These are phyloP conservation scores for Agapetus fuscipes DNA, from an alignment of 2,888 invertebrate genomes.

Conservation along the genomic window DNA sequence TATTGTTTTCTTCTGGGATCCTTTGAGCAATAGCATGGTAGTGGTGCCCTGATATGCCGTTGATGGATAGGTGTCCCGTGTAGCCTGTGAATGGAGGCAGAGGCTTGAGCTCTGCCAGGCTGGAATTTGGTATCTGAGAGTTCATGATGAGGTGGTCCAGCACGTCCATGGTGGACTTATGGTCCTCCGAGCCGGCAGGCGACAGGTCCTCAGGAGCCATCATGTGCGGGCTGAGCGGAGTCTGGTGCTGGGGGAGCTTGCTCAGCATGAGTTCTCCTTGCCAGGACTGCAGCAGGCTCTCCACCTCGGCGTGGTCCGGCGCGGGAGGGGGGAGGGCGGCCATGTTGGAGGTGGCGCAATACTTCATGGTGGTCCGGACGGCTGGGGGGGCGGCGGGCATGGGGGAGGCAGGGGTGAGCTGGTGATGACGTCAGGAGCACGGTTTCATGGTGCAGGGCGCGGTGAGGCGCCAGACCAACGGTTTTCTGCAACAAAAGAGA, in stretches of 20 bases:
- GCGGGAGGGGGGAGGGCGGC: constrained; percentile 30
- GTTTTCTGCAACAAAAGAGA: constrained; percentile 3
- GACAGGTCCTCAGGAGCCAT: constrained; percentile 35
- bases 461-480: neutral
- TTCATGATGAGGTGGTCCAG: constrained; percentile 57
- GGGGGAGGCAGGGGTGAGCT: constrained; percentile 1
- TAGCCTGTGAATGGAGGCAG: constrained; percentile 81
- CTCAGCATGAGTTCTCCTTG: constrained; percentile 29
- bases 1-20: constrained; percentile 65
- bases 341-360: constrained; percentile 36
- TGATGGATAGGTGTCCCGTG: constrained; percentile 77
- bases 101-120: constrained; percentile 70
- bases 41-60: constrained; percentile 80
- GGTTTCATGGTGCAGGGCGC: neutral
- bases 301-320: constrained; percentile 45
- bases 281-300: constrained; percentile 67
- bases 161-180: constrained; percentile 49
- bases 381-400: constrained; percentile 4
- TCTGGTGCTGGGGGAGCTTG: constrained; percentile 36
- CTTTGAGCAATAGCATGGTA: constrained; percentile 77
- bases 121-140: constrained; percentile 44
- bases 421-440: neutral
- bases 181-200: constrained; percentile 33
- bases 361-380: constrained; percentile 44
- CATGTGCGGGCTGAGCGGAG: constrained; percentile 37